Conservation (phyloP, 2,888 invertebrate genomes). For the Myopa testacea region DNA sequence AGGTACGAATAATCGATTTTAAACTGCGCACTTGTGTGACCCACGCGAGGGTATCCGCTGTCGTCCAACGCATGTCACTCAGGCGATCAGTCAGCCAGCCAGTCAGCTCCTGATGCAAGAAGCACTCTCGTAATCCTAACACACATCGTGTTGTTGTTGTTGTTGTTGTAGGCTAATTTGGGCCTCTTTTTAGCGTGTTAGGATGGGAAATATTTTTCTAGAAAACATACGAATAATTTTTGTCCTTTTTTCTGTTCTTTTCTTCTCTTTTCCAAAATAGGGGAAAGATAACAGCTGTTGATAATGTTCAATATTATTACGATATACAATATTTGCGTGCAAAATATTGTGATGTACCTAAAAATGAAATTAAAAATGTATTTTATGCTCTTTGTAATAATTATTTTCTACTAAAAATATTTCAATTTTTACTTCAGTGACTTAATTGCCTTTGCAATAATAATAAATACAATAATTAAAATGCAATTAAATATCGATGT, state of each 20-base stretch:
- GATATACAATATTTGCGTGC: not conserved
- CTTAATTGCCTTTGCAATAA: too few species aligned
- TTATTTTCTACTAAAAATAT: too few species aligned
- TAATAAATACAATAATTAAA: too few species aligned
- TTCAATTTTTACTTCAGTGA: too few species aligned
- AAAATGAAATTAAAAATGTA: not conserved
- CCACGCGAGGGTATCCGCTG: conserved; percentile 11
- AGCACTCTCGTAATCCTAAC: too few species aligned
- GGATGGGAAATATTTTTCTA: not conserved
- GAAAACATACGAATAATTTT: not conserved
- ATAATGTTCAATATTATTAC: not conserved
- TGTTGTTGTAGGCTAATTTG: not conserved
- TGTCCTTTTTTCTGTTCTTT: not conserved
- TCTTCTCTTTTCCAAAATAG: not conserved
- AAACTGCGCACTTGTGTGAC: conserved; percentile 41
- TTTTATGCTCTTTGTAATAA: too few species aligned
- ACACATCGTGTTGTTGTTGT: too few species aligned
- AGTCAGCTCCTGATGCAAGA: too few species aligned
- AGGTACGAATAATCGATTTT: conserved; percentile 60
- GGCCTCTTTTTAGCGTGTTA: not conserved
- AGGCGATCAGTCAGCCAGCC: not conserved
- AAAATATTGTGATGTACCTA: not conserved
- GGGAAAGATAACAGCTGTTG: conserved; percentile 2
- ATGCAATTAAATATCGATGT: too few species aligned
- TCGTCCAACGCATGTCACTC: conserved; percentile 2